Percentiles rank a stretch among this genome's conserved stretches.
Conservation (phyloP, 1,140 invertebrate genomes). For the Dolichoris vasculosae region DNA sequence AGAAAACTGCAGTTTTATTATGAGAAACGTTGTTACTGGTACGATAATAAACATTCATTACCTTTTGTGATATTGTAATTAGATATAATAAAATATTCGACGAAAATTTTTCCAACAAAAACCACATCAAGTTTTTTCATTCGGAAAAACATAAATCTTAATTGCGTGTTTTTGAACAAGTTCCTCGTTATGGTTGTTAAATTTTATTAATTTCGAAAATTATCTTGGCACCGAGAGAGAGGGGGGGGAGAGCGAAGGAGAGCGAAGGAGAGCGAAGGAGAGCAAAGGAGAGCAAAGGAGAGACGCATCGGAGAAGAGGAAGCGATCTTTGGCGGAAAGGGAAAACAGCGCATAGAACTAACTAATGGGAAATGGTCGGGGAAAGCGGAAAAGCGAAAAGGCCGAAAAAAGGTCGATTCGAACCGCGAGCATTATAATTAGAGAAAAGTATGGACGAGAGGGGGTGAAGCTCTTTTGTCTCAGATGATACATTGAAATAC, state of each 20-base stretch:
- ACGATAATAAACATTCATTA: constrained; percentile 30
- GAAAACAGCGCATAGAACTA: background rate
- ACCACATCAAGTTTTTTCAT: background rate
- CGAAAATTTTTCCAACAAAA: constrained; percentile 17
- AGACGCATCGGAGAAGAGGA: background rate
- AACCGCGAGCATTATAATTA: constrained; percentile 10
- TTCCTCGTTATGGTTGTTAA: constrained; percentile 8
- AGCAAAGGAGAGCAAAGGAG: background rate
- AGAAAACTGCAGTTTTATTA: constrained; percentile 12
- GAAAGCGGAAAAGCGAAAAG: background rate
- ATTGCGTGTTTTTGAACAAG: background rate
- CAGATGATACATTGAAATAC: constrained; percentile 21
- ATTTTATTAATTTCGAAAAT: constrained; percentile 19
- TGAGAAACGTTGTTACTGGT: background rate
- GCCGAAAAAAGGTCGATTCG: background rate
- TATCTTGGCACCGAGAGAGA: no score
- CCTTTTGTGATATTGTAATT: constrained; percentile 24
- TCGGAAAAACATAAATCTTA: background rate
- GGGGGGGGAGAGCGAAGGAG: background rate
- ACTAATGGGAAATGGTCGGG: background rate
- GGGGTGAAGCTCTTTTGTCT: background rate
- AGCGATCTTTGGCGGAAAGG: background rate
- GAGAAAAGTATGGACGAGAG: background rate
- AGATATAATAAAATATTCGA: constrained; percentile 24
- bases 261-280: background rate